phyloP scores from a whole-genome alignment of 2,797 vertebrate species.

The Anguilla anguilla region DNA sequence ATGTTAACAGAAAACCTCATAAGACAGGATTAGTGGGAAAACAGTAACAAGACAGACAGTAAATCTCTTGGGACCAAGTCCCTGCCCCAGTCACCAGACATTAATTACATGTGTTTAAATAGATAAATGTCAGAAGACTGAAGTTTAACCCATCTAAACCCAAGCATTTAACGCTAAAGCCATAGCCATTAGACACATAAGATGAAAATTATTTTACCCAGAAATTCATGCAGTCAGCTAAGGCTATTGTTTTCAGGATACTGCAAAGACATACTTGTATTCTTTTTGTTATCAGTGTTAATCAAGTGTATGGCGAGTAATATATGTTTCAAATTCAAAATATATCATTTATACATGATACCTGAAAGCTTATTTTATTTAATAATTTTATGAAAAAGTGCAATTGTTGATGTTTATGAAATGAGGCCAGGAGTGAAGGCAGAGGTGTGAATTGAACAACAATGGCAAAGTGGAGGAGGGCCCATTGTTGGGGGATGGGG shows the following conservation, averaged over 20 bases:
- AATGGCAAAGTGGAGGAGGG: not conserved
- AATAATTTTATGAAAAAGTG: not conserved
- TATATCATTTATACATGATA: not conserved
- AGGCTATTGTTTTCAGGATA: not conserved
- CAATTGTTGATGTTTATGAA: not conserved
- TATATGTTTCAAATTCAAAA: not conserved
- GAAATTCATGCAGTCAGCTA: not conserved
- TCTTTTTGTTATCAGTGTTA: not conserved
- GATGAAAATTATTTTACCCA: not conserved
- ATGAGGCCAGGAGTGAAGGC: not conserved
- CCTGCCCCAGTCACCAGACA: constrained; percentile 68
- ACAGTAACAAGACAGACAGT: constrained; percentile 89
- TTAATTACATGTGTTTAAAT: constrained; percentile 85
- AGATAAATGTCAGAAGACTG: constrained; percentile 65
- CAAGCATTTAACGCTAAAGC: not conserved
- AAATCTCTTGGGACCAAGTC: constrained; percentile 79
- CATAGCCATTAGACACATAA: not conserved
- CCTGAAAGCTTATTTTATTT: not conserved
- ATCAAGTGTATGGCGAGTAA: not conserved
- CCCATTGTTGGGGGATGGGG: not conserved
- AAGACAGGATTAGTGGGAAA: constrained; percentile 90
- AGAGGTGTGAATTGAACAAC: not conserved
- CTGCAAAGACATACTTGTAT: not conserved
- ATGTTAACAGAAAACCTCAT: constrained; percentile 98
- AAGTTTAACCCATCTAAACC: constrained; percentile 20